Conservation (phyloP, 37 sponge, comb jelly and placozoan species). For the Theonella swinhoei region DNA sequence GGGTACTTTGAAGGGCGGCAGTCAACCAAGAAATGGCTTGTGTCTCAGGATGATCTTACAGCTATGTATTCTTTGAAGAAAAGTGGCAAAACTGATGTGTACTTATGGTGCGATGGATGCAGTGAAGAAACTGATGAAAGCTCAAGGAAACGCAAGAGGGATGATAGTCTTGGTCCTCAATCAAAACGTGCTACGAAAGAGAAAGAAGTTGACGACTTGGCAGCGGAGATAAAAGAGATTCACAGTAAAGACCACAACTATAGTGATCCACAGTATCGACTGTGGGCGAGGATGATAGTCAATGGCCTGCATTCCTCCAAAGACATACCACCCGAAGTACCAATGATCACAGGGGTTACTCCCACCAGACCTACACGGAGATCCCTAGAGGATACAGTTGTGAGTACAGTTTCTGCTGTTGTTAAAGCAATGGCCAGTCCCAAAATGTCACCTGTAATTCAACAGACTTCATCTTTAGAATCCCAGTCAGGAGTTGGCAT, state of each 20-base stretch:
- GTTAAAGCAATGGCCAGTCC: neutral
- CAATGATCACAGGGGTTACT: constrained; percentile 18
- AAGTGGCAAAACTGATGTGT: neutral
- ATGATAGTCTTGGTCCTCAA: neutral
- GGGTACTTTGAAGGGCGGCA: constrained; percentile 41
- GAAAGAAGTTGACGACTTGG: constrained; percentile 19
- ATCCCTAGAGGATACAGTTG: neutral
- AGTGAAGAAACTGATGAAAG: constrained; percentile 15
- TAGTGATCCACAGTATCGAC: constrained; percentile 23
- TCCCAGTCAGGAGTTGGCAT: neutral
- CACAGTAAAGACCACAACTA: constrained; percentile 4
- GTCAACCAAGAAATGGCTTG: constrained; percentile 19
- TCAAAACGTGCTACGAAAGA: constrained; percentile 19
- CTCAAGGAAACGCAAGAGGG: neutral
- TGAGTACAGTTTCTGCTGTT: neutral
- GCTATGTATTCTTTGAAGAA: constrained; percentile 28
- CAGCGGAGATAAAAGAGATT: constrained; percentile 4
- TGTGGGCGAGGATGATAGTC: constrained; percentile 32
- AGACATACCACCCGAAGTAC: constrained; percentile 31
- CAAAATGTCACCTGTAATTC: too few species aligned
- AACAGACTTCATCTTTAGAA: neutral
- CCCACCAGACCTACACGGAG: neutral
- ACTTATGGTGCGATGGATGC: constrained; percentile 40
- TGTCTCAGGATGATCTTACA: constrained; percentile 15
- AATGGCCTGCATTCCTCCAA: constrained; percentile 15